Percentiles rank a stretch among this genome's conserved stretches.
phyloP scores from a whole-genome alignment of 2,888 invertebrate genomes.

The Trilocha varians region DNA sequence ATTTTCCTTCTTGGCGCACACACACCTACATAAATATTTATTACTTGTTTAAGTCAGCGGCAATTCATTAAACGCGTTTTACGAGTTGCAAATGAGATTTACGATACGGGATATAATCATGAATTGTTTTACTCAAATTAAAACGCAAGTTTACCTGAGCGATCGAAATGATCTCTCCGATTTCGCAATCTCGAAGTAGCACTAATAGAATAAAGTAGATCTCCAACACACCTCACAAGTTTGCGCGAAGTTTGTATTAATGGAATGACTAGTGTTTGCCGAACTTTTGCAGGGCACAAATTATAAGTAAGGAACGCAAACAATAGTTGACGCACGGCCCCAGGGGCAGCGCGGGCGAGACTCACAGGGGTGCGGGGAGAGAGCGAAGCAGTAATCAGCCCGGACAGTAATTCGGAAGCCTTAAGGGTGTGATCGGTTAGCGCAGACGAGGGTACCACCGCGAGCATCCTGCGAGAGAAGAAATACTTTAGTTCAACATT shows the following conservation, averaged over 20 bases:
- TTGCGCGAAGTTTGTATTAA: slow-evolving; percentile 55
- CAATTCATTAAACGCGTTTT: slow-evolving; percentile 50
- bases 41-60: slow-evolving; percentile 49
- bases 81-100: slow-evolving; percentile 45
- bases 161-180: slow-evolving; percentile 36
- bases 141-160: slow-evolving; percentile 24
- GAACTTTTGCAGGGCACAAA: slow-evolving; percentile 63
- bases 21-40: slow-evolving; percentile 47
- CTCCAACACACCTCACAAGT: slow-evolving; percentile 52
- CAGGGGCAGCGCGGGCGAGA: slow-evolving; percentile 29
- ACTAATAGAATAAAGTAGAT: slow-evolving; percentile 51
- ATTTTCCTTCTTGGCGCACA: slow-evolving; percentile 41
- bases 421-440: slow-evolving; percentile 71
- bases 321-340: slow-evolving; percentile 62
- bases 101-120: slow-evolving; percentile 26
- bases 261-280: slow-evolving; percentile 61
- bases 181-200: slow-evolving; percentile 29
- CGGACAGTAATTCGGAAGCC: slow-evolving; percentile 70
- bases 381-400: slow-evolving; percentile 59
- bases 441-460: slow-evolving; percentile 67
- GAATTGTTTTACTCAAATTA: slow-evolving; percentile 27
- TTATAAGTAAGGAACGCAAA: slow-evolving; percentile 70
- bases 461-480: slow-evolving; percentile 66
- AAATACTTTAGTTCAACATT: slow-evolving; percentile 71
- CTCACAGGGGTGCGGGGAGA: slow-evolving; percentile 16